phyloP scores from a whole-genome alignment of 2,797 vertebrate species.

The Salarias fasciatus region DNA sequence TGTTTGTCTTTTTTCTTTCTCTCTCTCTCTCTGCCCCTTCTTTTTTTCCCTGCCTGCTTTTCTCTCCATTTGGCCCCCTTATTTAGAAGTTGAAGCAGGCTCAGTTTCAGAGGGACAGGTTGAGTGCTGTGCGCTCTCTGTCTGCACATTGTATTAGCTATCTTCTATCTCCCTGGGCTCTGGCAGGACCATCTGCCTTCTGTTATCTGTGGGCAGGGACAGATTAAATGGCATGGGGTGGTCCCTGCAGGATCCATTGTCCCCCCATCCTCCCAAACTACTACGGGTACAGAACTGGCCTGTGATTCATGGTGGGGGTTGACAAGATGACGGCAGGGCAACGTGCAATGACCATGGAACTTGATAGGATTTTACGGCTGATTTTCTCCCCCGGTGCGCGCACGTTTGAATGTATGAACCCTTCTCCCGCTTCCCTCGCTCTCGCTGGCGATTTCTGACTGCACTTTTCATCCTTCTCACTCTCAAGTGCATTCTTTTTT shows the following conservation, averaged over 20 bases:
- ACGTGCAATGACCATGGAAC: constrained; percentile 43
- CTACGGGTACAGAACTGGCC: constrained; percentile 41
- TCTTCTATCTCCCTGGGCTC: constrained; percentile 64
- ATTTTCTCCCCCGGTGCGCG: constrained; percentile 53
- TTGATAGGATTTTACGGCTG: constrained; percentile 61
- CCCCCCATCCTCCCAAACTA: constrained; percentile 33
- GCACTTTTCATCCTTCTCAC: constrained; percentile 6
- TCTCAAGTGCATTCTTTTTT: constrained; percentile 1
- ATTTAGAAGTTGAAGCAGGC: constrained; percentile 58
- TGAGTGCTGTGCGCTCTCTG: constrained; percentile 55
- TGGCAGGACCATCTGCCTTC: constrained; percentile 78
- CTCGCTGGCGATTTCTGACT: constrained; percentile 30
- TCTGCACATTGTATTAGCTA: constrained; percentile 56
- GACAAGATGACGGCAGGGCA: constrained; percentile 28
- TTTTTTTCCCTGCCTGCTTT: constrained; percentile 26
- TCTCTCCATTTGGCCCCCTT: constrained; percentile 23
- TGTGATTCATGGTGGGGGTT: constrained; percentile 51
- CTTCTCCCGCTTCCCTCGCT: constrained; percentile 14
- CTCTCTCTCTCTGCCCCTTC: constrained; percentile 1
- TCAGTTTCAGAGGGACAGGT: constrained; percentile 64
- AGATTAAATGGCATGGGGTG: constrained; percentile 80
- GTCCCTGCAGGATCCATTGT: constrained; percentile 66
- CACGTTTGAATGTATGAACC: constrained; percentile 42
- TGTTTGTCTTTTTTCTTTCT: constrained; percentile 11
- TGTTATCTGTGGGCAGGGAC: constrained; percentile 75